Evolutionary conservation across 1,140 invertebrate species (phyloP).

Genomic region (Plutomurus gul): DNA sequence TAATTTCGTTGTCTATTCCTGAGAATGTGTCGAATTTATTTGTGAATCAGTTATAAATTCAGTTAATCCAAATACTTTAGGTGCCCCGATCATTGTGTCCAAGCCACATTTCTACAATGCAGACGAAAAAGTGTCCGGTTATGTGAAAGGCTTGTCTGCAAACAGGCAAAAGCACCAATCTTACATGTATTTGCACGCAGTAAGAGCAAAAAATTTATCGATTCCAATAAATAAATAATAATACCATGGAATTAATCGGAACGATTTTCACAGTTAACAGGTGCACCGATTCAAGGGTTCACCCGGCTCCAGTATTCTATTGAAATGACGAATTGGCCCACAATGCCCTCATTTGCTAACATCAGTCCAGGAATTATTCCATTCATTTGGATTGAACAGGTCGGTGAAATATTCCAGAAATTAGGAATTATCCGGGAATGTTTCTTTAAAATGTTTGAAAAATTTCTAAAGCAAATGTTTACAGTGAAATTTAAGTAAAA

Average conservation of each 20-base stretch:
- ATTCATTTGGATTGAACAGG: not conserved
- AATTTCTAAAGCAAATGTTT: no score
- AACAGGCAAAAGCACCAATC: not conserved
- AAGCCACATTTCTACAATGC: constrained; percentile 39
- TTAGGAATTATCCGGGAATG: no score
- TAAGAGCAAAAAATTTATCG: not conserved
- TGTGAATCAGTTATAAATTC: not conserved
- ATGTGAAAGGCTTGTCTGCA: constrained; percentile 13
- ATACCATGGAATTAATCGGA: not conserved
- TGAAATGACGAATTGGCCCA: not conserved
- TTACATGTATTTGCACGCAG: constrained; percentile 13
- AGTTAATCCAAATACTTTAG: not conserved
- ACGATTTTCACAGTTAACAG: not conserved
- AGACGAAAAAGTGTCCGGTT: not conserved
- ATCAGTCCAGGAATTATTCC: not conserved
- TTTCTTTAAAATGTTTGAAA: no score
- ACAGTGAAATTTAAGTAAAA: no score
- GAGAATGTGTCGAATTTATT: not conserved
- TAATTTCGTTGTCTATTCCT: not conserved
- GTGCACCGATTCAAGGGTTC: not conserved
- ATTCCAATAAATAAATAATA: not conserved
- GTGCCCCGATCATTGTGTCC: not conserved
- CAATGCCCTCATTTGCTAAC: not conserved
- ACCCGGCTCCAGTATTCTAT: not conserved
- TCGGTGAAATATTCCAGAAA: no score